Evolutionary conservation across 2,888 invertebrate genomes (phyloP), one percentile per base, ranked within the genome.

Genomic region (Hedya salicella): DNA sequence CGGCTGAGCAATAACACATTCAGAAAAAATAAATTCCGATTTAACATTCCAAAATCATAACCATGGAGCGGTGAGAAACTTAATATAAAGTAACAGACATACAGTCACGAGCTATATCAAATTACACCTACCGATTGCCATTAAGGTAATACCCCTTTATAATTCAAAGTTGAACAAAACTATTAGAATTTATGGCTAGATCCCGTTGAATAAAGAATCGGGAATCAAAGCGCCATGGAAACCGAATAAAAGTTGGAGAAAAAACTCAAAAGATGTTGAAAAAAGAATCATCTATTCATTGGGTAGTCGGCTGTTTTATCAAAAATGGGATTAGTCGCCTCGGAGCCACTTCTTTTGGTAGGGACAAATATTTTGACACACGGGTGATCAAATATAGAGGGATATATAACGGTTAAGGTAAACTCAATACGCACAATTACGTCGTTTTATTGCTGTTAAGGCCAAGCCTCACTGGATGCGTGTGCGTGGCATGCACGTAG

Each of bases 51-150:
- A 52, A 54, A 61, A 66, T 69, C 60, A 66, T 68, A 71, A 73
- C 72, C 70, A 68, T 68, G 69, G 64, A 60, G 68, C 69, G 62
- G 73, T 73, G 70, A 73, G 77, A 79, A 80, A 79, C 71, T 69
- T 74, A 78, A 80, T 70, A 82, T 81, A 85, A 85, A 82, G 81
- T 79, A 85, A 86, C 82, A 85, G 81, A 84, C 82, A 82, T 78
- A 79, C 78, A 77, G 77, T 75, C 75, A 76, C 75, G 81, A 83
- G 80, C 78, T 77, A 80, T 90, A 91, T 92, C 91, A 89, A 86
- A 88, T 91, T 89, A 89, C 91, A 85, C 86, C 87, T 89, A 90
- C 90, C 90, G 85, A 88, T 89, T 89, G 88, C 88, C 88, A 91
- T 91, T 91, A 90, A 87, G 82, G 86, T 89, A 89, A 90, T 88